These are phyloP conservation scores for Pseudorhombus dupliciocellatus DNA, from an alignment of 2,113 vertebrate species.

Conservation along the genomic window DNA sequence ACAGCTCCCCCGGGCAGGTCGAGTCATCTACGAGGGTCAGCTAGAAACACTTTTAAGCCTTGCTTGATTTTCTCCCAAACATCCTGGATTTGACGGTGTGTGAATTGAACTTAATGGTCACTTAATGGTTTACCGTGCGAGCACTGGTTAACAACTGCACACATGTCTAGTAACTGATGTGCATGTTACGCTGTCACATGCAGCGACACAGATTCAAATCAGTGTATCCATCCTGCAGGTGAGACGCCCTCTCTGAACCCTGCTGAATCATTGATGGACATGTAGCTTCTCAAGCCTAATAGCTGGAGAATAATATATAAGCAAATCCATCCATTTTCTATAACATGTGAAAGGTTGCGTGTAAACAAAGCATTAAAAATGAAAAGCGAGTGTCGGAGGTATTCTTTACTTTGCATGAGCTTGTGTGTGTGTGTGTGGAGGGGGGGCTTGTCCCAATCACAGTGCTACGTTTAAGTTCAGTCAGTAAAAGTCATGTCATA, in stretches of 20 bases:
- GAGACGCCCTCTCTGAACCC: constrained; percentile 27
- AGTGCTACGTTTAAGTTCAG: neutral
- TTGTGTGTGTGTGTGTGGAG: too few species aligned
- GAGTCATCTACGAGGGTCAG: constrained; percentile 31
- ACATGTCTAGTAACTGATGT: neutral
- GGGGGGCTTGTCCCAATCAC: neutral
- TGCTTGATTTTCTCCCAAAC: neutral
- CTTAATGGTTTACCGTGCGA: constrained; percentile 23
- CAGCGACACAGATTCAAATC: constrained; percentile 27
- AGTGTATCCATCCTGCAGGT: constrained; percentile 38
- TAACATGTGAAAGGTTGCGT: constrained; percentile 30
- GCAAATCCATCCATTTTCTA: constrained; percentile 15
- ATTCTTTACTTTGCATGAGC: too few species aligned
- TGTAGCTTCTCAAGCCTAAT: constrained; percentile 18
- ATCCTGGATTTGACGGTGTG: constrained; percentile 8
- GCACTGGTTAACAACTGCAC: constrained; percentile 9
- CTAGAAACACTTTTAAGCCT: constrained; percentile 18
- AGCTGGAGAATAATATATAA: constrained; percentile 52
- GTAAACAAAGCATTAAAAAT: constrained; percentile 32
- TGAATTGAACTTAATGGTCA: constrained; percentile 20
- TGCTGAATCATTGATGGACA: constrained; percentile 46
- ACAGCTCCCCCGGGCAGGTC: constrained; percentile 20
- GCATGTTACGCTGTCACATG: constrained; percentile 9
- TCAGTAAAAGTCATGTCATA: neutral
- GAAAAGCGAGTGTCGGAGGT: neutral